Evolutionary conservation across 2,888 invertebrate genomes (phyloP), one percentile per base, ranked within the genome.

Genomic region (Spilosoma lubricipeda): DNA sequence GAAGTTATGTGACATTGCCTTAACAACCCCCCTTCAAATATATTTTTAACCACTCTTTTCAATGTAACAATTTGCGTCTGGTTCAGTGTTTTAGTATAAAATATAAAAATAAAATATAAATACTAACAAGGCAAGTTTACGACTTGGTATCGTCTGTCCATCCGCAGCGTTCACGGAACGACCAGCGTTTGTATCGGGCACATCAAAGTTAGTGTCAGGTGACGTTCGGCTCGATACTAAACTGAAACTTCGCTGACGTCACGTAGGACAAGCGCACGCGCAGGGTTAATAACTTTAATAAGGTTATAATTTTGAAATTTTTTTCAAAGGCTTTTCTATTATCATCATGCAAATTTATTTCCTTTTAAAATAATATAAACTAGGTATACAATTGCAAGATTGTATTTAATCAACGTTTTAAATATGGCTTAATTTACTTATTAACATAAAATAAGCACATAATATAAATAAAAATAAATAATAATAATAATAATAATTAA

Each of bases 191-290:
- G 81, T 77, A 77, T 74, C 77, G 80, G 77, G 80, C 79, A 85
- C 85, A 82, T 90, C 89, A 90, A 90, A 90, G 87, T 74, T 75
- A 75, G 88, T 83, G 87, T 86, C 87, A 76, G 82, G 80, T 90
- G 86, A 76, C 86, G 78, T 78, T 76, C 71, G 79, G 63, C 72
- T 75, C 85, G 87, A 80, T 83, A 84, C 71, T 72, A 75, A 39
- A 63, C 65, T 52, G 64, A 72, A 66, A 67, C 56, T 52, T 70
- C 70, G 68, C 33, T 73, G 77, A 77, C 78, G 15, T 63, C 59
- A 63, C 59, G 30, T 30, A 63, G 13, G 59, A 18, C 27, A 1
- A 63, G 59, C 36, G 36, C 65, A 65, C 36, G 33, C 65, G 11
- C 65, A 66, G 52, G 52, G 36, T 39, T 52, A 67, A 36, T n/a